Evolutionary conservation across 2,888 invertebrate genomes (phyloP).

Genomic region (Sesamia inferens): DNA sequence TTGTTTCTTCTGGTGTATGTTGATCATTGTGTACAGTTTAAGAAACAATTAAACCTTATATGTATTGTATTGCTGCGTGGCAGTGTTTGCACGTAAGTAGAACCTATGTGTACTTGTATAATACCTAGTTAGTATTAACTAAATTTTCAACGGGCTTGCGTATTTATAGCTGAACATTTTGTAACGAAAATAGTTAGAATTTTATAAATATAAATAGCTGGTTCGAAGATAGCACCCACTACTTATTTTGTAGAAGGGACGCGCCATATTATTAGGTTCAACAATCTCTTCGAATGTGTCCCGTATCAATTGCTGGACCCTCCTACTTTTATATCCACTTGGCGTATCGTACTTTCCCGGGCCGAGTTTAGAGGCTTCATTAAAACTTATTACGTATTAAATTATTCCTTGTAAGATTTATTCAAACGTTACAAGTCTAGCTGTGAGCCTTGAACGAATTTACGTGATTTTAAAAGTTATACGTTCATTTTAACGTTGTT

Average conservation of each 20-base stretch:
- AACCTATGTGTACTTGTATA: constrained; percentile 30
- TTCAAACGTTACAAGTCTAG: constrained; percentile 61
- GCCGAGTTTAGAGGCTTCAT: constrained; percentile 61
- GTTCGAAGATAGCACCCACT: constrained; percentile 44
- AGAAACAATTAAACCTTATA: constrained; percentile 50
- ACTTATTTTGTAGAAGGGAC: constrained; percentile 48
- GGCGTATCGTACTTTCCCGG: constrained; percentile 57
- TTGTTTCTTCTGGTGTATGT: constrained; percentile 55
- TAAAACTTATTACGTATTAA: constrained; percentile 68
- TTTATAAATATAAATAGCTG: constrained; percentile 51
- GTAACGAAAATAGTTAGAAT: constrained; percentile 39
- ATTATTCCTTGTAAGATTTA: constrained; percentile 65
- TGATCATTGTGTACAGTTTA: constrained; percentile 60
- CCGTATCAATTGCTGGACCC: constrained; percentile 62
- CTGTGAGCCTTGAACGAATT: constrained; percentile 60
- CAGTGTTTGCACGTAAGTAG: constrained; percentile 58
- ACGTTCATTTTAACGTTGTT: constrained; percentile 47
- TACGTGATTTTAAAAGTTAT: constrained; percentile 53
- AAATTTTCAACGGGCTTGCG: constrained; percentile 13
- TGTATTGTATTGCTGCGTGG: constrained; percentile 52
- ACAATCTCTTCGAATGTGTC: constrained; percentile 56
- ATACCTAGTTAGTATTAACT: constrained; percentile 3
- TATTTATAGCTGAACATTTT: constrained; percentile 47
- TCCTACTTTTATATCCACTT: constrained; percentile 62
- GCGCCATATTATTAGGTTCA: constrained; percentile 51